Percentiles rank a stretch among this genome's conserved stretches.
These are phyloP conservation scores for Streptopelia turtur DNA, from an alignment of 2,797 vertebrate species.

Conservation along the genomic window DNA sequence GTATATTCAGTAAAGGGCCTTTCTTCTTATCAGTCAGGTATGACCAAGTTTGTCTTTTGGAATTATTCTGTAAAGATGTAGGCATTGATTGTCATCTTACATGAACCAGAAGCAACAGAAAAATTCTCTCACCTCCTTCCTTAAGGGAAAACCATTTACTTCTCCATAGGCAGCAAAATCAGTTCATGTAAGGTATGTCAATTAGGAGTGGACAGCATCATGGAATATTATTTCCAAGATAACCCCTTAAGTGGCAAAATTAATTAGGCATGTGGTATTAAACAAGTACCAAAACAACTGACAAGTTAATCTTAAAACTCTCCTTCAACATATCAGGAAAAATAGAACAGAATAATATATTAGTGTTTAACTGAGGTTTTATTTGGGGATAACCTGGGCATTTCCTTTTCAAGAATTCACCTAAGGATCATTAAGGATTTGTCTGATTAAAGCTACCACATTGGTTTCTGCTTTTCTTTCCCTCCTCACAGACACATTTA, in stretches of 20 bases:
- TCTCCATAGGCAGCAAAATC: not conserved
- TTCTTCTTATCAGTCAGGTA: conserved; percentile 13
- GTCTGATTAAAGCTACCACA: not conserved
- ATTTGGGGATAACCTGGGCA: not conserved
- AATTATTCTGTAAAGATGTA: conserved; percentile 37
- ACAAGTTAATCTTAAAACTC: conserved; percentile 27
- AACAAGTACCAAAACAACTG: conserved; percentile 33
- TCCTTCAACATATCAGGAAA: not conserved
- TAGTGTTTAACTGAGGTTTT: not conserved
- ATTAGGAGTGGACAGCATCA: conserved; percentile 30
- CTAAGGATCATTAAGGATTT: not conserved
- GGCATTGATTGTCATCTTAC: not conserved
- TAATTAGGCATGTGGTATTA: conserved; percentile 32
- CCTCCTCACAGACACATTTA: not conserved
- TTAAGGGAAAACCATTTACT: not conserved
- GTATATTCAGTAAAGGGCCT: not conserved
- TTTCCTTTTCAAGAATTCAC: not conserved
- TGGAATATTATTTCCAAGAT: conserved; percentile 40
- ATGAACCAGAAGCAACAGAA: not conserved
- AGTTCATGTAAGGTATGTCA: conserved; percentile 6
- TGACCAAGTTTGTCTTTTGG: conserved; percentile 36
- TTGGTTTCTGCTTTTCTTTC: not conserved
- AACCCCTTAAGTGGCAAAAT: conserved; percentile 20
- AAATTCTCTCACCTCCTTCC: not conserved
- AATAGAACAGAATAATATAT: not conserved